Evolutionary conservation across 2,113 vertebrate genomes (phyloP), one percentile per base, ranked within the genome.

Genomic region (Dascyllus trimaculatus): DNA sequence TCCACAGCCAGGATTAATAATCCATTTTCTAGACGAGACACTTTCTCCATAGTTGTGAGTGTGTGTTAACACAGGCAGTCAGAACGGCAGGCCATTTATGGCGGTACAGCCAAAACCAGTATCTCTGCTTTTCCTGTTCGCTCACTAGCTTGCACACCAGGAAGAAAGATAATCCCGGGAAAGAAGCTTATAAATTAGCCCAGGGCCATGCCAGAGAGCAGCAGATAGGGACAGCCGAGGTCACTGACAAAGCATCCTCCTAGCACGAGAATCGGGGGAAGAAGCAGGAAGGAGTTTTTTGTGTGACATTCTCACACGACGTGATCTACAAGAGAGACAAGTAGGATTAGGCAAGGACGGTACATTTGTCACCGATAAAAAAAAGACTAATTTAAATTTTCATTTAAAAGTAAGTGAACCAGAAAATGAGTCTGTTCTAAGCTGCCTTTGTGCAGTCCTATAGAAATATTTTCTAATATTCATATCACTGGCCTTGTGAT

Each of bases 181-280:
- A 94, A 95, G 93, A 84, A 90, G 94, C 91, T 95, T 95, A 93
- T 85, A 88, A 93, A 93, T 92, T 93, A 94, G 91, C 92, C 72
- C 32, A 32, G 38, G 78, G 74, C 81, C 84, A 84, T 84, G 71
- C 80, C 86, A 91, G 85, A 89, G 89, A 91, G 81, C 88, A 92
- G 73, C 87, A 91, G 85, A 88, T 86, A 80, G 85, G 67, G 74
- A 72, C 66, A 22, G 76, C 54, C 74, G 76, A 91, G 86, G 93
- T 92, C 92, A 92, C 29, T 88, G 85, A 88, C 79, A 80, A 85
- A 84, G 88, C 72, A 80, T 82, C 52, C 53, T 49, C 11, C 15
- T 52, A 32, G 48, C 84, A 88, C 43, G 49, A 64, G 66, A 75
- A 40, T 58, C 35, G 5, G 51, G n/a, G n/a, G n/a, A 72, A 51